These are phyloP conservation scores for Grus americana DNA, from an alignment of 2,113 vertebrate genomes.

Conservation along the genomic window DNA sequence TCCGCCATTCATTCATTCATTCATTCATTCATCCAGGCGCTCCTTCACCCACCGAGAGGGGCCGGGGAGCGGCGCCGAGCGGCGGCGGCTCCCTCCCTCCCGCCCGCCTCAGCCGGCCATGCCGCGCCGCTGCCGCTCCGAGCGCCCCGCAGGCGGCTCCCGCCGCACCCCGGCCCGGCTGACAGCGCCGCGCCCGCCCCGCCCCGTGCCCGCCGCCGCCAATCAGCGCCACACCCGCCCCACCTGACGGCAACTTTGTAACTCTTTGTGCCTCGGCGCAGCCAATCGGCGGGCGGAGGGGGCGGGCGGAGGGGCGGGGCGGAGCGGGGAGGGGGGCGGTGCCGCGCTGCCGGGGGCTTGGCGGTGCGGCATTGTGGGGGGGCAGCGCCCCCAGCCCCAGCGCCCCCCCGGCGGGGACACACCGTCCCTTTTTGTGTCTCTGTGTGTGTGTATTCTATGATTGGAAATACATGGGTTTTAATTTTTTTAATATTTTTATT, in stretches of 20 bases:
- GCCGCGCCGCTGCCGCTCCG: not conserved
- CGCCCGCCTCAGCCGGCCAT: not conserved
- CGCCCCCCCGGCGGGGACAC: no score
- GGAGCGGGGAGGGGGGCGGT: not conserved
- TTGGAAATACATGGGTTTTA: no score
- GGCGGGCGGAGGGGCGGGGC: not conserved
- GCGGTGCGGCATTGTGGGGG: not conserved
- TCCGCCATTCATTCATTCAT: not conserved
- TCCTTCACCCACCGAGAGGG: not conserved
- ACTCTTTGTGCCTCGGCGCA: no score
- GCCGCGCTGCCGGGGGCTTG: no score
- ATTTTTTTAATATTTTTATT: not conserved
- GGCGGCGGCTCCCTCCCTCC: not conserved
- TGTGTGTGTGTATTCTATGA: no score
- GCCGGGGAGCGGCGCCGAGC: not conserved
- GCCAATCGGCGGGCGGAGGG: not conserved
- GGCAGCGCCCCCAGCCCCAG: no score
- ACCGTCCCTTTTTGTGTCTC: no score
- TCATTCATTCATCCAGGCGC: not conserved
- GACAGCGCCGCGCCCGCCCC: not conserved
- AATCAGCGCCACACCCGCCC: not conserved
- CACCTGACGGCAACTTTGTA: not conserved
- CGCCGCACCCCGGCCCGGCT: not conserved
- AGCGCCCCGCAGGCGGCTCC: not conserved
- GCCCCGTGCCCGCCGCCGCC: not conserved